Evolutionary conservation across 2,888 invertebrate genomes (phyloP), one percentile per base, ranked within the genome.

Genomic region (Celastrina argiolus): DNA sequence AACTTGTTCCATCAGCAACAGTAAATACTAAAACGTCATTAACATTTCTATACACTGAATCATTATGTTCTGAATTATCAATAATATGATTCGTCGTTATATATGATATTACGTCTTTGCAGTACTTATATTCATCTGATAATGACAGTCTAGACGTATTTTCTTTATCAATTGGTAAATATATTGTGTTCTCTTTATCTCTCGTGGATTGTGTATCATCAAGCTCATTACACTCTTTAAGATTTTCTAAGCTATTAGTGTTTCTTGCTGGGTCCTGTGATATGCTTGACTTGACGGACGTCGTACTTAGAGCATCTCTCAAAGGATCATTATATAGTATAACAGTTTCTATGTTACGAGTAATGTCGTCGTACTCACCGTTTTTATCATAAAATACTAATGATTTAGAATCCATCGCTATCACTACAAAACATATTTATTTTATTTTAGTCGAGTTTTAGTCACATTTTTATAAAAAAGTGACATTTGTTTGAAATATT

Each of bases 81-180:
- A 26, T 22, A 51, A 10, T 51, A 51, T 51, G 12, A 12, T 51
- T 22, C 22, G 51, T 22, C 12, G 51, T 51, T 12, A 51, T 51
- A 51, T 5, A 26, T 3, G 51, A 22, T 45, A 79, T 79, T 2
- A 83, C 75, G 74, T 85, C 84, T 69, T 74, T 80, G 64, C 79
- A 79, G 66, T 81, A 81, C 67, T 69, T 77, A 58, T 77, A 78
- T 66, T 70, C 69, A 58, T 68, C 22, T 51, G 4, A 31, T 7
- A 51, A 12, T 71, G 41, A 66, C 64, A 10, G 70, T 66, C 1
- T 18, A 18, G 45, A 22, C 18, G 45, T 22, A 3, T 22, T 10
- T 22, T 51, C 22, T 26, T 51, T 51, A 14, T 14, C 1, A 26
- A 1, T 26, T 14, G 51, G 0, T 7, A 45, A 45, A 18, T 10